Base-by-base conservation (phyloP, 2,888 invertebrate species). In the Halictus quadricinctus region DNA sequence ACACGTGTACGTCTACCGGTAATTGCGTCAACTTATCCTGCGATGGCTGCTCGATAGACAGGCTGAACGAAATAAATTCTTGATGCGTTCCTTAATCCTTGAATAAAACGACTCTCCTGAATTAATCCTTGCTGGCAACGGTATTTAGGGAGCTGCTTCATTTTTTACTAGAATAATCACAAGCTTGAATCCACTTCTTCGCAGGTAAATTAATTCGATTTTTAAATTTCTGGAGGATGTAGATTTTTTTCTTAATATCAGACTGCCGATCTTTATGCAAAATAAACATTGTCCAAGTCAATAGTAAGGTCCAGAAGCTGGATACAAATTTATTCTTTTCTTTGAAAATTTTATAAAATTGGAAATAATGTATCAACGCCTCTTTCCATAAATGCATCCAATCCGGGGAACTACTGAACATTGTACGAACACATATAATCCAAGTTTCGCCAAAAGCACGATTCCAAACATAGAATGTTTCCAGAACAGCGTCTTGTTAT, bases 41-140 rank as follows among this genome's bases (percentile, higher is more conserved):
- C 60, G 76, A 83, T 70, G 29, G 70, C 4, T 25, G 41, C 13
- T 48, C 75, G 75, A 80, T 77, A 43, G 58, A 43, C 64, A 43
- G 29, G 13, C 46, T 60, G 25, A 66, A 12, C 54, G 72, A 60
- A 74, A 84, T 86, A 81, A 81, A 87, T 81, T 84, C 64, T 80
- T 77, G 83, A 79, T 75, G 74, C 72, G 18, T 69, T 76, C 25
- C 13, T 2, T 15, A 7, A 25, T 60, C 15, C 60, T 60, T 29
- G 60, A 54, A 54, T 54, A 54, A 21, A n/a, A 10, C 54, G 54
- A n/a, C 54, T 54, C 3, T 10, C 21, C 3, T 3, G 54, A 54
- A 54, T 54, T 3, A 54, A n/a, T n/a, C 54, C n/a, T n/a, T 54
- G 10, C 21, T n/a, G 54, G 54, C 10, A 10, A 21, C 54, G 3